These are phyloP conservation scores for Cacoxenus indagator DNA, from an alignment of 2,888 invertebrate species.

Conservation along the genomic window DNA sequence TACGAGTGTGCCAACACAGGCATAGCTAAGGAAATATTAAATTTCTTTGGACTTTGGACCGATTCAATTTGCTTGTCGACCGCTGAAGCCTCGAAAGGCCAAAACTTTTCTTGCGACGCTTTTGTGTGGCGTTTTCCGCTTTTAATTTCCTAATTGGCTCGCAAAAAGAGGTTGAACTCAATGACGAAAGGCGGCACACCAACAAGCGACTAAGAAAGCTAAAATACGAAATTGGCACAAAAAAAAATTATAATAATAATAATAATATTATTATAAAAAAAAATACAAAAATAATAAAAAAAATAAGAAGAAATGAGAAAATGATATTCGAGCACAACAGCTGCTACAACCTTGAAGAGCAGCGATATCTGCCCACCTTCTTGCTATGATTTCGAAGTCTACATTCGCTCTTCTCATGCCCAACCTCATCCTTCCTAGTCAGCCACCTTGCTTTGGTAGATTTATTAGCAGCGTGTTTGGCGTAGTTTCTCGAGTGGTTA, in stretches of 20 bases:
- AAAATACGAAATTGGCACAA: neutral
- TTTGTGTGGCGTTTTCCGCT: neutral
- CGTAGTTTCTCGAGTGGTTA: neutral
- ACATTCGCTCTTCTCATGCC: neutral
- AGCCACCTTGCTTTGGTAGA: neutral
- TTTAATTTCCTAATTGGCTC: conserved; percentile 14
- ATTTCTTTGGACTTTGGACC: neutral
- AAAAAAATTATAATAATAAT: too few relatives aligned
- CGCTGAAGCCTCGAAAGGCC: neutral
- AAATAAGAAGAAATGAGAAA: too few relatives aligned
- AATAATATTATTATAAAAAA: too few relatives aligned
- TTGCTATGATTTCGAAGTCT: neutral
- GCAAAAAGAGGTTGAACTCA: conserved; percentile 7
- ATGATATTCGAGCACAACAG: too few relatives aligned
- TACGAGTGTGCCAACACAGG: neutral
- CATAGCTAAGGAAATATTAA: neutral
- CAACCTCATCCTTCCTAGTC: neutral
- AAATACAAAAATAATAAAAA: conserved; percentile 2
- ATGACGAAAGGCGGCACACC: neutral
- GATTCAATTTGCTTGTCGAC: neutral
- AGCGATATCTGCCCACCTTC: too few relatives aligned
- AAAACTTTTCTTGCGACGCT: neutral
- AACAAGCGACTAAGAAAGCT: neutral
- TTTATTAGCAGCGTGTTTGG: conserved; percentile 6
- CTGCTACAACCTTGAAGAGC: too few relatives aligned